A percentile compares a stretch with the other conserved stretches of the same genome.
phyloP scores from a whole-genome alignment of 2,797 vertebrate species.

The Acanthurus leucopareius region DNA sequence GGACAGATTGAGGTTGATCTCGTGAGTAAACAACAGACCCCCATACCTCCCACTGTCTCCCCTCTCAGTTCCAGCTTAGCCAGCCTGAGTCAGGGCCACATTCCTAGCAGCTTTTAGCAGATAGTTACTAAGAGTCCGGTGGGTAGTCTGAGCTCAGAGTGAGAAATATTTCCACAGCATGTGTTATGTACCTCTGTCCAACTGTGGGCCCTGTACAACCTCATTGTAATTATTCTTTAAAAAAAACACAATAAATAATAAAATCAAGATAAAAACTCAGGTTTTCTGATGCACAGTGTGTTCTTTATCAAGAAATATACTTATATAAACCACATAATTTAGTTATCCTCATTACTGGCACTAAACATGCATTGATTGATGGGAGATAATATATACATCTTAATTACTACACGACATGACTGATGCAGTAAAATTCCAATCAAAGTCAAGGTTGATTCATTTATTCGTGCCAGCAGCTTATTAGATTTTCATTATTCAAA shows the following conservation, averaged over 20 bases:
- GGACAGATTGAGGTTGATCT: slow-evolving; percentile 69
- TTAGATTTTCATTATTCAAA: slow-evolving; percentile 29
- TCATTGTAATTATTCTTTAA: slow-evolving; percentile 26
- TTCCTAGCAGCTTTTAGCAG: slow-evolving; percentile 88
- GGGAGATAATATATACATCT: slow-evolving; percentile 16
- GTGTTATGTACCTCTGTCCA: slow-evolving; percentile 64
- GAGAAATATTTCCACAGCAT: slow-evolving; percentile 82
- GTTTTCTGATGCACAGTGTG: neutral
- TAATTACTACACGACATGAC: slow-evolving; percentile 10
- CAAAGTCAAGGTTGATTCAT: slow-evolving; percentile 7
- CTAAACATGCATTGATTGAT: slow-evolving; percentile 3
- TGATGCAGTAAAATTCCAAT: slow-evolving; percentile 2
- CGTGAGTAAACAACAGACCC: slow-evolving; percentile 71
- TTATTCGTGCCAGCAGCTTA: slow-evolving; percentile 26
- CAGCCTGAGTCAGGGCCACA: slow-evolving; percentile 71
- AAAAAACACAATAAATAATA: slow-evolving; percentile 19
- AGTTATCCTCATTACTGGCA: slow-evolving; percentile 19
- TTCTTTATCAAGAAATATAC: slow-evolving; percentile 3
- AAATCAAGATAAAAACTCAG: neutral
- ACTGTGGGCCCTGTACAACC: slow-evolving; percentile 20
- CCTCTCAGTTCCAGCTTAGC: slow-evolving; percentile 66
- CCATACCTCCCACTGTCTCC: slow-evolving; percentile 58
- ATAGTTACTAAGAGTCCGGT: slow-evolving; percentile 85
- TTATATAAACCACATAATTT: neutral
- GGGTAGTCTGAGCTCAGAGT: slow-evolving; percentile 77